Evolutionary conservation across 2,797 vertebrate genomes (phyloP).

Genomic region (Valencia hispanica): DNA sequence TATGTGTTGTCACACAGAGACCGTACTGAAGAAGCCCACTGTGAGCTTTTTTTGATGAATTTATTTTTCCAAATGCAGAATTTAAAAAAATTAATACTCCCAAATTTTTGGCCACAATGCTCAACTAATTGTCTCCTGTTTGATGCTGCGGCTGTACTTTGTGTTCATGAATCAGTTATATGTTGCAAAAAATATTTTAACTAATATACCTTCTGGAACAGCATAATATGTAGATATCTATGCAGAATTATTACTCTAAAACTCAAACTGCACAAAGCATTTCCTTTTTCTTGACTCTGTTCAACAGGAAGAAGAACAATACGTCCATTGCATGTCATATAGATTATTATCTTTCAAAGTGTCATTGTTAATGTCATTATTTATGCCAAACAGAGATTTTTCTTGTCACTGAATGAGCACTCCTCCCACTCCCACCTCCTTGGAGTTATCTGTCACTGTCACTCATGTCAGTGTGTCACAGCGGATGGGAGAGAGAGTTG

Average conservation of each 20-base stretch:
- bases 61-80: constrained; percentile 27
- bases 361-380: constrained; percentile 23
- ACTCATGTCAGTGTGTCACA: constrained; percentile 55
- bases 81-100: constrained; percentile 18
- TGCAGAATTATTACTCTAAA: background rate
- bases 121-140: constrained; percentile 2
- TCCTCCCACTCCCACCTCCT: constrained; percentile 24
- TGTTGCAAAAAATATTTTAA: background rate
- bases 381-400: constrained; percentile 27
- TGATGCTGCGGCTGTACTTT: constrained; percentile 2
- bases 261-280: background rate
- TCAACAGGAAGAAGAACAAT: background rate
- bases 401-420: constrained; percentile 20
- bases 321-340: background rate
- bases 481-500: constrained; percentile 29
- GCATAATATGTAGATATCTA: background rate
- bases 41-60: constrained; percentile 26
- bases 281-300: background rate
- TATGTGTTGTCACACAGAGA: constrained; percentile 56
- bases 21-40: constrained; percentile 49
- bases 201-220: background rate
- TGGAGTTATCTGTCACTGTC: constrained; percentile 47
- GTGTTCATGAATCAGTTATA: background rate
- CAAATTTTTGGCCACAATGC: background rate
- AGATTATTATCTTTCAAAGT: constrained; percentile 13